These are phyloP conservation scores for Heliornis fulica DNA, from an alignment of 2,113 vertebrate species.

Conservation along the genomic window DNA sequence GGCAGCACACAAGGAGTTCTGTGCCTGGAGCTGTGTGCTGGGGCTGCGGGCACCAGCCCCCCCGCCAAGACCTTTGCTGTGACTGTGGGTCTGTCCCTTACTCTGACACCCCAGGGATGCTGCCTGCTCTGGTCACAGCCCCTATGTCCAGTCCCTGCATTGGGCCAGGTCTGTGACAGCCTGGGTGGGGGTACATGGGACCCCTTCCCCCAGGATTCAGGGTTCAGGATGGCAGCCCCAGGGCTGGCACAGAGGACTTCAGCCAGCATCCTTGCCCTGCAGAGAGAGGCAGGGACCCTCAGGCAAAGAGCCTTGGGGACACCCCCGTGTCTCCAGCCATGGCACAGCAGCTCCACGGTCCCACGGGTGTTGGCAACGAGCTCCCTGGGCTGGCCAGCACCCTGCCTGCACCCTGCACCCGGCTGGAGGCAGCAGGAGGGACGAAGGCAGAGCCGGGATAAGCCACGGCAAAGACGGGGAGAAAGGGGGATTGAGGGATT, in stretches of 20 bases:
- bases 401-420: fast-evolving
- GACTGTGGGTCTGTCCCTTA: background rate
- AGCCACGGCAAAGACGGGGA: background rate
- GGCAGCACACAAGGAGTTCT: fast-evolving
- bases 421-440: background rate
- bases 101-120: background rate
- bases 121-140: background rate
- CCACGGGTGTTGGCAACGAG: fast-evolving
- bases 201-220: background rate
- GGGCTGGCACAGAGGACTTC: background rate
- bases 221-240: background rate
- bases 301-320: background rate
- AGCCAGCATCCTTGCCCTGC: background rate
- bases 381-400: too few relatives aligned
- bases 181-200: fast-evolving
- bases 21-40: background rate
- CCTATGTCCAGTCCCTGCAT: fast-evolving
- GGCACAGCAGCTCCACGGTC: background rate
- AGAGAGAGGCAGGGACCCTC: background rate
- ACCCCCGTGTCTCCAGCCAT: background rate
- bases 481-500: constrained; percentile 54
- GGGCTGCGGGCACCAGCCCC: fast-evolving
- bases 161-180: background rate
- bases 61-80: background rate
- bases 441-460: background rate